These are phyloP conservation scores for Halictus quadricinctus DNA, from an alignment of 2,888 invertebrate species.

Conservation along the genomic window DNA sequence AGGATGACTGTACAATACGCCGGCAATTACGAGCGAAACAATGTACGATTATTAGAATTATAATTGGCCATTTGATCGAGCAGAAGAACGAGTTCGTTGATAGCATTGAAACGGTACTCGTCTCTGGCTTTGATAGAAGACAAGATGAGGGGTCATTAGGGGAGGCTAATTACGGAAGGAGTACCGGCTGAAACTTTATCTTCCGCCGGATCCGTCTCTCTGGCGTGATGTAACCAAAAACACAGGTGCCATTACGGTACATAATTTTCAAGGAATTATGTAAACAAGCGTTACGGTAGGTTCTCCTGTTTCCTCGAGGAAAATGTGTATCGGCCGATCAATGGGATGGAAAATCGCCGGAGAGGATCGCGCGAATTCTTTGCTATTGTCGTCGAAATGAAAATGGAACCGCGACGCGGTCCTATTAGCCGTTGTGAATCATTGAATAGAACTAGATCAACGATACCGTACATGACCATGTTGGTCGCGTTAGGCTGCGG, in stretches of 20 bases:
- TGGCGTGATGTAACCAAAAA: slow-evolving; percentile 27
- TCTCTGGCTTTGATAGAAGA: neutral
- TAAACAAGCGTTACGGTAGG: neutral
- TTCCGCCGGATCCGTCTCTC: slow-evolving; percentile 14
- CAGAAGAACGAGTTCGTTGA: neutral
- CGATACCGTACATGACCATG: slow-evolving; percentile 26
- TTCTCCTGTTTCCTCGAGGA: neutral
- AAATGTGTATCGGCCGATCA: neutral
- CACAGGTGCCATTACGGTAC: neutral
- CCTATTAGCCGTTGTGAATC: slow-evolving; percentile 31
- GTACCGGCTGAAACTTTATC: slow-evolving; percentile 4
- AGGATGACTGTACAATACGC: neutral
- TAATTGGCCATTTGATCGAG: slow-evolving; percentile 3
- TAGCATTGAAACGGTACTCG: slow-evolving; percentile 7
- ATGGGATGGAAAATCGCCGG: neutral
- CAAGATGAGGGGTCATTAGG: slow-evolving; percentile 3
- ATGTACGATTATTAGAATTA: slow-evolving; percentile 22
- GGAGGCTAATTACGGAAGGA: slow-evolving; percentile 19
- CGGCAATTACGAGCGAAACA: slow-evolving; percentile 3
- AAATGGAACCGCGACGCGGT: neutral
- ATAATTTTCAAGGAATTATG: slow-evolving; percentile 1
- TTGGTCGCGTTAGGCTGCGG: neutral
- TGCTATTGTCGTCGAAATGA: neutral
- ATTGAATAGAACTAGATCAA: slow-evolving; percentile 55
- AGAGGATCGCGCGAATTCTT: neutral